These are phyloP conservation scores for Thunnus maccoyii DNA, from an alignment of 2,113 vertebrate species.

Conservation along the genomic window DNA sequence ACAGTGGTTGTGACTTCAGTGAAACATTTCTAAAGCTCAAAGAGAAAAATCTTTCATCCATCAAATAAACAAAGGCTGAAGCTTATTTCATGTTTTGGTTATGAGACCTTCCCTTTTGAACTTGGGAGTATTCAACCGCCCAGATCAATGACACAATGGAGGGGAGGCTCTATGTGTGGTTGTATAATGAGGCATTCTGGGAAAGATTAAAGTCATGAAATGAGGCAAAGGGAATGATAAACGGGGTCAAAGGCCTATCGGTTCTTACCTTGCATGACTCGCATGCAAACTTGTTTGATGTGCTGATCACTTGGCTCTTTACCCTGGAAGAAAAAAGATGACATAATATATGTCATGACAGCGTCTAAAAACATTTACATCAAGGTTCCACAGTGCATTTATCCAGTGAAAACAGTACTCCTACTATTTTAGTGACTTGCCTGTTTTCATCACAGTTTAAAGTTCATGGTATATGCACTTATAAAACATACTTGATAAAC, in stretches of 20 bases:
- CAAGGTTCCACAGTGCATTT: not conserved
- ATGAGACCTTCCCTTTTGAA: conserved; percentile 45
- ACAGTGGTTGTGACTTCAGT: conserved; percentile 71
- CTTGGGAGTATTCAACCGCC: conserved; percentile 46
- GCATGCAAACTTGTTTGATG: conserved; percentile 98
- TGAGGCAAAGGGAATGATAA: conserved; percentile 56
- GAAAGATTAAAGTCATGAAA: conserved; percentile 69
- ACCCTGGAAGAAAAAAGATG: conserved; percentile 84
- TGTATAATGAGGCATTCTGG: conserved; percentile 70
- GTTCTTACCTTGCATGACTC: conserved; percentile 96
- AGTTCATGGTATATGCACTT: not conserved
- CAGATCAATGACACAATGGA: conserved; percentile 59
- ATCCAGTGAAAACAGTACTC: not conserved
- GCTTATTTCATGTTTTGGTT: conserved; percentile 72
- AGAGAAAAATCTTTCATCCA: conserved; percentile 74
- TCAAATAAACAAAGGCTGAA: conserved; percentile 79
- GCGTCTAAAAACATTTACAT: conserved; percentile 28
- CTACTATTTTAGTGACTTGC: not conserved
- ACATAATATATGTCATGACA: conserved; percentile 41
- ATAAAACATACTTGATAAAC: not conserved
- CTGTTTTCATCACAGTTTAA: not conserved
- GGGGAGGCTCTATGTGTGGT: conserved; percentile 37
- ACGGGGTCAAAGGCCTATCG: conserved; percentile 62
- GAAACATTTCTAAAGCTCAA: conserved; percentile 67
- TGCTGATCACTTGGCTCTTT: conserved; percentile 95